A percentile compares a stretch with the other conserved stretches of the same genome.
Conservation (phyloP, 2,888 invertebrate species). For the Phortica okadai region DNA sequence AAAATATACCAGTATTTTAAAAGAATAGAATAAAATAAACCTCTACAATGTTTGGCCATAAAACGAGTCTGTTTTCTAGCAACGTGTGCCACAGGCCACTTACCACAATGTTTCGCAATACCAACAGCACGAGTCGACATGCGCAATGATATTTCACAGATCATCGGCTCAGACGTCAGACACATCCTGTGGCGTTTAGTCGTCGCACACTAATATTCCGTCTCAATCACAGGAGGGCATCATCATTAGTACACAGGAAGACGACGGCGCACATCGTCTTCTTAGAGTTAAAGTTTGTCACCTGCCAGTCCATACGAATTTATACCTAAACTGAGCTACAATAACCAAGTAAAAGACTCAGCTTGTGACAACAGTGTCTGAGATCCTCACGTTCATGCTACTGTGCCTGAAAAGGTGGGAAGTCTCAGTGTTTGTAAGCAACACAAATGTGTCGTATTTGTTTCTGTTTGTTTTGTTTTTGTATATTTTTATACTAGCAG, state of each 20-base stretch:
- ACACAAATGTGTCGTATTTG: constrained; percentile 21
- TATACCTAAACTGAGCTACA: constrained; percentile 56
- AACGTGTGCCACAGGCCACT: background rate
- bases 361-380: constrained; percentile 42
- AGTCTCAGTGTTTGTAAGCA: constrained; percentile 38
- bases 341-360: constrained; percentile 64
- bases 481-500: constrained; percentile 34
- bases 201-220: constrained; percentile 36
- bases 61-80: background rate
- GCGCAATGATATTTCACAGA: constrained; percentile 25
- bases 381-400: too few relatives aligned
- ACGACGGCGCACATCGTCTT: constrained; percentile 40
- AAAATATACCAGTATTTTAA: too few relatives aligned
- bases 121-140: constrained; percentile 37
- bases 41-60: constrained; percentile 5
- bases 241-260: constrained; percentile 62
- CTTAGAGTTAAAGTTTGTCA: constrained; percentile 49
- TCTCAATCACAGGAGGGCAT: background rate
- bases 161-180: constrained; percentile 47
- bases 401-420: constrained; percentile 34
- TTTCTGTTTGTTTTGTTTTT: background rate
- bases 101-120: constrained; percentile 11
- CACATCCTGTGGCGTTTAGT: constrained; percentile 70
- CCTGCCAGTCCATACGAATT: constrained; percentile 54
- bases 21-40: background rate